Evolutionary conservation across 2,797 vertebrate species (phyloP).

Genomic region (Pangasius larnaudii): DNA sequence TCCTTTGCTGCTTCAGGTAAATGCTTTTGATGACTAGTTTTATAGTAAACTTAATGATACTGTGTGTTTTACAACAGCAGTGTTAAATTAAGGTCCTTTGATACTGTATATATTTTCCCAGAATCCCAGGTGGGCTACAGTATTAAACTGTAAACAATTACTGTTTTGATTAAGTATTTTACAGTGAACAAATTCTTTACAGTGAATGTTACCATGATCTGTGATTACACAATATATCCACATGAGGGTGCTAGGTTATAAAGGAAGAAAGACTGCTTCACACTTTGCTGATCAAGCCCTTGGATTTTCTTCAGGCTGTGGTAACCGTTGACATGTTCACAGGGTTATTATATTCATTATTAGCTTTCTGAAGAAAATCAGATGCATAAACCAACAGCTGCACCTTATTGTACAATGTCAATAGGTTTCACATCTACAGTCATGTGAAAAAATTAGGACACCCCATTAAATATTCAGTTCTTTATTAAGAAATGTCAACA

Average conservation of each 20-base stretch:
- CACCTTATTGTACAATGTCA: neutral
- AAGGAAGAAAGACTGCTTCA: neutral
- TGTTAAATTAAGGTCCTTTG: neutral
- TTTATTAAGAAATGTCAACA: too few relatives aligned
- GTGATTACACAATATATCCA: slow-evolving; percentile 32
- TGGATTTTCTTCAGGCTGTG: neutral
- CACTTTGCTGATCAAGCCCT: neutral
- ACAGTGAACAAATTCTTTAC: neutral
- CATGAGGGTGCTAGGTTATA: slow-evolving; percentile 16
- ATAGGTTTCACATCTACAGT: neutral
- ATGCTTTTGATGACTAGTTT: neutral
- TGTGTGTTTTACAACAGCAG: neutral
- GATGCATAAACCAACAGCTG: neutral
- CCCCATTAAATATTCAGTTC: too few relatives aligned
- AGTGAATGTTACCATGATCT: neutral
- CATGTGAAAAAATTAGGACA: too few relatives aligned
- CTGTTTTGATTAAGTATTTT: neutral
- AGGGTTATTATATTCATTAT: neutral
- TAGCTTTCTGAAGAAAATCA: neutral
- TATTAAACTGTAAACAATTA: neutral
- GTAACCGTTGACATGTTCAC: neutral
- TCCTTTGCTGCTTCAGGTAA: neutral
- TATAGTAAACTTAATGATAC: neutral
- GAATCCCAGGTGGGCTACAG: neutral
- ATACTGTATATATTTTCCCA: neutral